Conservation (phyloP, 2,113 vertebrate genomes). For the Marmota monax region DNA sequence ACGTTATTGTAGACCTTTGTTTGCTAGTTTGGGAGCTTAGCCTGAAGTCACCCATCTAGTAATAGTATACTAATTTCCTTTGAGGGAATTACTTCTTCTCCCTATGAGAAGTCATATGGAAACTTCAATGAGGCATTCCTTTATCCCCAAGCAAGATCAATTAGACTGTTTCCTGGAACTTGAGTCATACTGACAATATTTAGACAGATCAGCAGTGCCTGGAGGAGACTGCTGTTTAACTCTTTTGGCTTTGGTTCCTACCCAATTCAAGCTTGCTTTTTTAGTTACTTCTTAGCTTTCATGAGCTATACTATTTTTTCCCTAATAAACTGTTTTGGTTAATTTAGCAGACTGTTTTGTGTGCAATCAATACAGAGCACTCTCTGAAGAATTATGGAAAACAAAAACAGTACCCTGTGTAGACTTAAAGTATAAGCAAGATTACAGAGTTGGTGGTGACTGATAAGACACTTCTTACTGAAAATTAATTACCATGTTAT, state of each 20-base stretch:
- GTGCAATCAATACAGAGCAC: neutral
- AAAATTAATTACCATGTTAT: neutral
- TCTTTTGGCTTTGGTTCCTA: neutral
- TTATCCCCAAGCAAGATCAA: neutral
- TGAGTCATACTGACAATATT: neutral
- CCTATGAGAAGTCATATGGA: neutral
- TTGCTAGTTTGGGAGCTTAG: neutral
- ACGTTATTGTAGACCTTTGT: neutral
- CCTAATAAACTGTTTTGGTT: slow-evolving; percentile 15
- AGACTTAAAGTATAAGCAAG: neutral
- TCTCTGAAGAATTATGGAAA: slow-evolving; percentile 9
- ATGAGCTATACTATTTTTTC: neutral
- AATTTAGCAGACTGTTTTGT: neutral
- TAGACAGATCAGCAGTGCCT: no score
- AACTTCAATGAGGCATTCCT: neutral
- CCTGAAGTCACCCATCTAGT: neutral
- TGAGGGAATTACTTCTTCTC: neutral
- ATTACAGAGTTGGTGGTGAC: neutral
- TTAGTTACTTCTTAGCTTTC: slow-evolving; percentile 25
- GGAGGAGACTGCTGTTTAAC: neutral
- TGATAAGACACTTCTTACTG: neutral
- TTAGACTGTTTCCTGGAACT: neutral
- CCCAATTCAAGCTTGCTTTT: neutral
- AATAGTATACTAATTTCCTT: neutral
- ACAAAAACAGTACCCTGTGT: neutral